Conservation (phyloP, 1,140 invertebrate genomes). For the Teleopsis dalmanni region DNA sequence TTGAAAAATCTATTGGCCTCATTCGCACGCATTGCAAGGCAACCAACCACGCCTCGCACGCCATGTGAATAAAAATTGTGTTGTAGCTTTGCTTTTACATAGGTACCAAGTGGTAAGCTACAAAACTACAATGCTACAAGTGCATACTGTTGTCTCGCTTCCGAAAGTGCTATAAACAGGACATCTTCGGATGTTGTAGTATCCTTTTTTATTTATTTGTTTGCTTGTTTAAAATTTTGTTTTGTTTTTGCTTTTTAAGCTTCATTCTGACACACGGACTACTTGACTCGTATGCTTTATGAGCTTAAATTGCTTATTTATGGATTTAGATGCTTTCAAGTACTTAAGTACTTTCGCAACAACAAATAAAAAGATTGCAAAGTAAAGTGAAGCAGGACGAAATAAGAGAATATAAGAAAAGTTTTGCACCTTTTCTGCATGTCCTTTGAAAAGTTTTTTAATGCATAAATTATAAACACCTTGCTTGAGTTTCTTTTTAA, state of each 20-base stretch:
- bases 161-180: neutral
- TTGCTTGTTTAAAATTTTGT: neutral
- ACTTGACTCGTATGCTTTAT: slow-evolving; percentile 4
- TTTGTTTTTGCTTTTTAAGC: neutral
- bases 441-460: slow-evolving; percentile 4
- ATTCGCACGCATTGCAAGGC: neutral
- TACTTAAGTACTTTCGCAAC: slow-evolving; percentile 4
- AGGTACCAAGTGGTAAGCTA: neutral
- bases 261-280: too few relatives aligned
- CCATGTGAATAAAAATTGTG: neutral
- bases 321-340: slow-evolving; percentile 8
- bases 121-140: slow-evolving; percentile 2
- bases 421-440: slow-evolving; percentile 1
- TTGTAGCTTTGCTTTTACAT: neutral
- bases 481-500: neutral
- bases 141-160: neutral
- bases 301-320: slow-evolving; percentile 8
- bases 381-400: neutral
- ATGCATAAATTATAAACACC: slow-evolving; percentile 10
- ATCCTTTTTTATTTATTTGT: slow-evolving; percentile 3
- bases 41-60: neutral
- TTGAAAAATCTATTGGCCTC: neutral
- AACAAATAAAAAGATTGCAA: slow-evolving; percentile 1
- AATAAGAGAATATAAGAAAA: too few relatives aligned
- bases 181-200: neutral